Evolutionary conservation across 2,888 invertebrate genomes (phyloP).

Genomic region (Cerastis leucographa): DNA sequence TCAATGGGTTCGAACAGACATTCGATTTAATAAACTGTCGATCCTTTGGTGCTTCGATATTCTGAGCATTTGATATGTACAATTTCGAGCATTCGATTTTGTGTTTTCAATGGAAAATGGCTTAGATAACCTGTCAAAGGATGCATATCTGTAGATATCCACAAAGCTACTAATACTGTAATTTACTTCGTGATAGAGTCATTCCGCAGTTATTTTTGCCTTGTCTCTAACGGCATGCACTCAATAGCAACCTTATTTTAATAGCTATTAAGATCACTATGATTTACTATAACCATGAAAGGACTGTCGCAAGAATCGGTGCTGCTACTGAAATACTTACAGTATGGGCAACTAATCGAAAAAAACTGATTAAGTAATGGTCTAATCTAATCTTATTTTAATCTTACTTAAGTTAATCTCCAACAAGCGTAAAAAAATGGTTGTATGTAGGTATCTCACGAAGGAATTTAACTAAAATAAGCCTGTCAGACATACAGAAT

Average conservation of each 20-base stretch:
- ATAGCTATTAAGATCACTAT: neutral
- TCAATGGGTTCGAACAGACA: neutral
- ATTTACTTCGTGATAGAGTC: neutral
- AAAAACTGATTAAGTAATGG: too few relatives aligned
- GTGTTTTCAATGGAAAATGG: neutral
- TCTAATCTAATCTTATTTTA: too few relatives aligned
- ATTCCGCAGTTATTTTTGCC: neutral
- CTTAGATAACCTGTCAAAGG: neutral
- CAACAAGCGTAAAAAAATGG: too few relatives aligned
- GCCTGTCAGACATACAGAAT: too few relatives aligned
- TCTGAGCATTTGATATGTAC: conserved; percentile 6
- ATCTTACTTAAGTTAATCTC: too few relatives aligned
- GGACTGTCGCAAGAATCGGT: too few relatives aligned
- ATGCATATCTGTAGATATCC: neutral
- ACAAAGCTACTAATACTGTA: neutral
- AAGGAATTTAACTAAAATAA: too few relatives aligned
- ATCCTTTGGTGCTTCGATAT: conserved; percentile 3
- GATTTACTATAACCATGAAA: too few relatives aligned
- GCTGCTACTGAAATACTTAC: too few relatives aligned
- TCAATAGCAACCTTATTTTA: neutral
- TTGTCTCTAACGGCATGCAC: neutral
- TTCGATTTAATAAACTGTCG: conserved; percentile 12
- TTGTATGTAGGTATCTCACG: too few relatives aligned
- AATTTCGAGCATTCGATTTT: conserved; percentile 1
- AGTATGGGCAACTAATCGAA: too few relatives aligned